These are phyloP conservation scores for Ellobius talpinus DNA, from an alignment of 2,113 vertebrate species.

Conservation along the genomic window DNA sequence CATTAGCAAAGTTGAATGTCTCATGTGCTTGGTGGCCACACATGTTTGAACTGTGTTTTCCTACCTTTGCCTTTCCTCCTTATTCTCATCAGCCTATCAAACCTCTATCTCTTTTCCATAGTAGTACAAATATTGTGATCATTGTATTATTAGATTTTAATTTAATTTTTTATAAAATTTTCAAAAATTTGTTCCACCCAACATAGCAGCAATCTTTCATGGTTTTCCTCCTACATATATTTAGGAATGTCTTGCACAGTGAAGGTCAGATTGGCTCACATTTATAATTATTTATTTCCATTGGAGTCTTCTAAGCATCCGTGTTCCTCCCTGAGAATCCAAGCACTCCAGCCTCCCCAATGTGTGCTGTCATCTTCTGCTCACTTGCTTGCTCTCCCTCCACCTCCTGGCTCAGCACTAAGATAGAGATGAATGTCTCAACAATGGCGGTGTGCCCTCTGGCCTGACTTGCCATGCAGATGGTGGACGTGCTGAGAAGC, in stretches of 20 bases:
- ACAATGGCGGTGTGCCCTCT: background rate
- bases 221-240: background rate
- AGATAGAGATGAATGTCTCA: background rate
- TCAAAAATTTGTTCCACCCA: constrained; percentile 14
- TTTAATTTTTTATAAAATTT: constrained; percentile 2
- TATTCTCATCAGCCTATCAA: background rate
- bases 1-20: background rate
- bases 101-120: background rate
- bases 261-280: background rate
- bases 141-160: background rate
- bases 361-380: background rate
- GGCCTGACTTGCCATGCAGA: constrained; percentile 10
- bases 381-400: background rate
- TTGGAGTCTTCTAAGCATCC: background rate
- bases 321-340: background rate
- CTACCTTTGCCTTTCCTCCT: background rate
- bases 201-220: background rate
- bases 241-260: constrained; percentile 11
- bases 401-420: background rate
- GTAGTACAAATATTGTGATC: background rate
- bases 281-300: background rate
- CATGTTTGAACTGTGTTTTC: background rate
- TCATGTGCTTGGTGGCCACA: background rate
- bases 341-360: background rate
- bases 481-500: background rate